Base-by-base conservation (phyloP, 2,888 invertebrate genomes). In the Heliothis peltigera region DNA sequence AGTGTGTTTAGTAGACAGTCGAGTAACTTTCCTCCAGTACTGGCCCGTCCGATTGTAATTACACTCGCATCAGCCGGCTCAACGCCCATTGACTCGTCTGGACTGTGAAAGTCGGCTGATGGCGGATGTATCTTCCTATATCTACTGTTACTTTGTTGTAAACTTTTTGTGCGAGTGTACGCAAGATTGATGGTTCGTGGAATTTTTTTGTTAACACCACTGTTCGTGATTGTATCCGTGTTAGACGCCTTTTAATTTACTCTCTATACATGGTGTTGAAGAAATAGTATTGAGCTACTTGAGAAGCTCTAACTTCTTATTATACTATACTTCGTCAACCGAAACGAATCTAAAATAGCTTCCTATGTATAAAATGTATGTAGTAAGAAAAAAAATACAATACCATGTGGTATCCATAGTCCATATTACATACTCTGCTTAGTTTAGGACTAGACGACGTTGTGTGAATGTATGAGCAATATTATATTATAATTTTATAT, bases 1-100 rank as follows among this genome's bases (percentile, higher is more conserved):
- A 70, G 69, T 70, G 64, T 63, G 46, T 70, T 80, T 77, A 65
- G 55, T 73, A 58, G 49, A 63, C 39, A 15, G 39, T 15, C 39
- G n/a, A 72, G 75, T 74, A 75, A 86, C 84, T 86, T 85, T 83
- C 82, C 65, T 81, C 75, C 70, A 70, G 73, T 69, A 75, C 77
- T 70, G 43, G 74, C 69, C 59, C 58, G 54, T 68, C 15, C 64
- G 57, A 69, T 69, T 69, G 77, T 67, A 77, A 80, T 72, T 79
- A 68, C 47, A 60, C 59, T 68, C 52, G 46, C 51, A 62, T 55
- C 66, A 68, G 66, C 64, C 25, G 55, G 17, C 47, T 55, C 54
- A 42, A 46, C 55, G 57, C 60, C 58, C 54, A 61, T 64, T 64
- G 63, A 61, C 28, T 48, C 25, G 48, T 44, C 53, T 57, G 39